A percentile compares a stretch with the other conserved stretches of the same genome.
Evolutionary conservation across 1,140 invertebrate genomes (phyloP).

Genomic region (Tyrophagus putrescentiae): DNA sequence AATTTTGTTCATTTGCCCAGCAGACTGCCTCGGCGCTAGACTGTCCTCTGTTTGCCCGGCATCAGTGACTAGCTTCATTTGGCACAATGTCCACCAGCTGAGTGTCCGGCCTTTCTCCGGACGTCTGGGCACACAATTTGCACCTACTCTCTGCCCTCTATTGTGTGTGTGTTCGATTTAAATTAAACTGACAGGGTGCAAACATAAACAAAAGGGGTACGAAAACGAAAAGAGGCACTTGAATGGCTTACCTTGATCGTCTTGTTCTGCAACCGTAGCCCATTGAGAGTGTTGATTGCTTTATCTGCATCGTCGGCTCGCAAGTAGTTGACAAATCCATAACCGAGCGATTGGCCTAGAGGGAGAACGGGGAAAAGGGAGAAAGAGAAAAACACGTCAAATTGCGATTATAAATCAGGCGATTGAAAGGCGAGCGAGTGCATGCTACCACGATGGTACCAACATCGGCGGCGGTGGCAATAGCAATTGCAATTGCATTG

Average conservation of each 20-base stretch:
- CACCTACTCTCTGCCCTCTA: no score
- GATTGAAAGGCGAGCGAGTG: slow-evolving; percentile 5
- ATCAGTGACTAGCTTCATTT: no score
- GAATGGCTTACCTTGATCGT: slow-evolving; percentile 78
- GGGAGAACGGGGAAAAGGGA: slow-evolving; percentile 30
- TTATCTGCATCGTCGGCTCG: slow-evolving; percentile 91
- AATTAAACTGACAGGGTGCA: no score
- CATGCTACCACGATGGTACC: background rate
- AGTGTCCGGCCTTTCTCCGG: no score
- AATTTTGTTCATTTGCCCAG: background rate
- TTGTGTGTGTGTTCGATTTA: background rate
- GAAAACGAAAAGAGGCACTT: background rate
- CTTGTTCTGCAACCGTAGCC: slow-evolving; percentile 92
- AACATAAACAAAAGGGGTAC: no score
- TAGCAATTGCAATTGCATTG: background rate
- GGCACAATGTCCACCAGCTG: no score
- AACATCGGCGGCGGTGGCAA: background rate
- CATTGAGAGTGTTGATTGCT: slow-evolving; percentile 92
- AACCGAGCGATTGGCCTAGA: slow-evolving; percentile 92
- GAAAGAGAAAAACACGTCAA: slow-evolving; percentile 17
- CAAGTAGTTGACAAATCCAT: slow-evolving; percentile 98
- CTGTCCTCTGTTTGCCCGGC: no score
- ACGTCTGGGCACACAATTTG: no score
- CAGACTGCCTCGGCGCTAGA: no score
- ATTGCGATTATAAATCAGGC: slow-evolving; percentile 20